phyloP scores from a whole-genome alignment of 1,140 invertebrate genomes.

The Lucilia cuprina region DNA sequence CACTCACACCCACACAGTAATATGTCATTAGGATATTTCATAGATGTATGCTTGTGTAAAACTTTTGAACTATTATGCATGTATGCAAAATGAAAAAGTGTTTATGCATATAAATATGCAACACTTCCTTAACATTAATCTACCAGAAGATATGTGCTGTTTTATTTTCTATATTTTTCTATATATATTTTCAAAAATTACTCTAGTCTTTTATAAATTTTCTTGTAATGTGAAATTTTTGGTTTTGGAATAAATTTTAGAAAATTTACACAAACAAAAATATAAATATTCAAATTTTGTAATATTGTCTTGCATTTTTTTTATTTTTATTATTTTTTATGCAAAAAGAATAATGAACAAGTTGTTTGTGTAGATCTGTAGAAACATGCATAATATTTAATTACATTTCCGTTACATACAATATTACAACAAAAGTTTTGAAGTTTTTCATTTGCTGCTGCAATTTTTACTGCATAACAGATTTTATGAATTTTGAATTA shows the following conservation, averaged over 20 bases:
- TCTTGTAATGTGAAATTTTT: not conserved
- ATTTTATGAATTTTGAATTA: constrained; percentile 17
- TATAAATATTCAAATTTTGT: not conserved
- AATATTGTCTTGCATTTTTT: not conserved
- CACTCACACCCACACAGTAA: not conserved
- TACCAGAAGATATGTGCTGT: not conserved
- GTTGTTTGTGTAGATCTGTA: not conserved
- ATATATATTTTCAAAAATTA: not conserved
- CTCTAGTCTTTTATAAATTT: not conserved
- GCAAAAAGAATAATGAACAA: not conserved
- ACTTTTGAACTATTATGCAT: not conserved
- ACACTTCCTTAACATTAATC: constrained; percentile 32
- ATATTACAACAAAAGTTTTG: constrained; percentile 14
- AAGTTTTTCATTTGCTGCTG: not conserved
- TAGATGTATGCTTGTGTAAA: not conserved
- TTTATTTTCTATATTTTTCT: not conserved
- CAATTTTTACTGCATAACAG: not conserved
- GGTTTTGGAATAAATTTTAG: not conserved
- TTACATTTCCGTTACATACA: constrained; percentile 32
- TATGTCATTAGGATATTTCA: not conserved
- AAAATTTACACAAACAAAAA: not conserved
- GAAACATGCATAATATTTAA: constrained; percentile 27
- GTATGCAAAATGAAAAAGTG: constrained; percentile 22
- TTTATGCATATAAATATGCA: constrained; percentile 30
- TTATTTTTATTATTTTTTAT: not conserved